Percentiles rank a stretch among this genome's conserved stretches.
Evolutionary conservation across 2,888 invertebrate genomes (phyloP).

Genomic region (Metallyticus violacea): DNA sequence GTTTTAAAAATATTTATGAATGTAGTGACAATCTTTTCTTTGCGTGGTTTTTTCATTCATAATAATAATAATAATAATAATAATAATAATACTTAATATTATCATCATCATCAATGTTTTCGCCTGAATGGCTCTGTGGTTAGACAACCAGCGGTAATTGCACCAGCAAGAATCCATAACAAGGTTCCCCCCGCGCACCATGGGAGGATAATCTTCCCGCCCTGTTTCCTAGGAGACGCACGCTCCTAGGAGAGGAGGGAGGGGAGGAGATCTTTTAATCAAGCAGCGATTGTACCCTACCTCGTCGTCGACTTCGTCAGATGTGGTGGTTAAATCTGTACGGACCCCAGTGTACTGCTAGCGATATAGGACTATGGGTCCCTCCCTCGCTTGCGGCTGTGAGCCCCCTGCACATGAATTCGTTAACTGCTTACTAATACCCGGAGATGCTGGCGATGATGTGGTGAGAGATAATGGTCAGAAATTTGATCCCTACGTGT

Average conservation of each 20-base stretch:
- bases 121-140: background rate
- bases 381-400: no score
- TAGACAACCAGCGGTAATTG: background rate
- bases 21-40: no score
- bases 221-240: conserved; percentile 12
- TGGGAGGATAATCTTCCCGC: conserved; percentile 1
- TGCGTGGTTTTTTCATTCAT: no score
- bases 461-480: no score
- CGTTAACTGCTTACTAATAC: background rate
- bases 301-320: no score
- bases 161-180: no score
- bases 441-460: background rate
- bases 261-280: conserved; percentile 10
- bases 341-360: background rate
- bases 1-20: no score
- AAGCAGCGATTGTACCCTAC: conserved; percentile 3
- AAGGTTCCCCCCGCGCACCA: background rate
- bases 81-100: no score
- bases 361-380: background rate
- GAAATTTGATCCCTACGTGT: no score
- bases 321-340: background rate
- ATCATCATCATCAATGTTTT: no score
- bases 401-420: background rate
- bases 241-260: background rate
- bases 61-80: no score